Evolutionary conservation across 2,888 invertebrate genomes (phyloP), one percentile per base, ranked within the genome.

Genomic region (Seira musarum): DNA sequence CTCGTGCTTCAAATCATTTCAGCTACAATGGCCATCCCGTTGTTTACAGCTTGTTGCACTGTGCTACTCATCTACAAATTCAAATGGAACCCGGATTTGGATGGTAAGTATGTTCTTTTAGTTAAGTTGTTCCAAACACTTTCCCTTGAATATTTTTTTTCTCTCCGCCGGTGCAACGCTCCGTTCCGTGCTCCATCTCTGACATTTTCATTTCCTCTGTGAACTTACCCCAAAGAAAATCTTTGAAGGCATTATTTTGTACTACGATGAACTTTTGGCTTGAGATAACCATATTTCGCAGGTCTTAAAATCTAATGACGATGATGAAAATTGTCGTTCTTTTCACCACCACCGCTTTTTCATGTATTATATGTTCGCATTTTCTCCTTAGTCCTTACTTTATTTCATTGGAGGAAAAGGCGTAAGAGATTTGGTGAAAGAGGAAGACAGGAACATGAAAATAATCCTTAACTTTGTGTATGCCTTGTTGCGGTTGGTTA

Each of bases 1-100:
- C 69, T 86, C 46, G 82, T 86, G 10, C 81, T 86, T 1, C 85
- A 86, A 76, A 83, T 86, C 74, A 84, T 86, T 70, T 81, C 85
- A 60, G 85, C 85, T 49, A 83, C 85, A 15, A 84, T 85, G 84
- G 73, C 85, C 19, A 78, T 86, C 67, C 86, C 86, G 15, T 69
- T 86, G 15, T 84, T 86, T 70, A 84, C 83, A 49, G 84, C 86
- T 63, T 85, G 85, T 78, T 84, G 85, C 73, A 83, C 85, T 17
- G 77, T 86, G 15, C 81, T 86, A 35, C 75, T 82, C 25, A 84
- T 86, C 30, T 86, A 86, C 77, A 75, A 82, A 35, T 86, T 86
- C 69, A 71, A 68, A 60, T 86, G 82, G 83, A 70, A 85, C 53
- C 67, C 82, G 57, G 83, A 81, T 65, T 76, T 82, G 13, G 61